Percentiles rank a stretch among this genome's conserved stretches.
Evolutionary conservation across 2,113 vertebrate genomes (phyloP).

Genomic region (Athene cunicularia): DNA sequence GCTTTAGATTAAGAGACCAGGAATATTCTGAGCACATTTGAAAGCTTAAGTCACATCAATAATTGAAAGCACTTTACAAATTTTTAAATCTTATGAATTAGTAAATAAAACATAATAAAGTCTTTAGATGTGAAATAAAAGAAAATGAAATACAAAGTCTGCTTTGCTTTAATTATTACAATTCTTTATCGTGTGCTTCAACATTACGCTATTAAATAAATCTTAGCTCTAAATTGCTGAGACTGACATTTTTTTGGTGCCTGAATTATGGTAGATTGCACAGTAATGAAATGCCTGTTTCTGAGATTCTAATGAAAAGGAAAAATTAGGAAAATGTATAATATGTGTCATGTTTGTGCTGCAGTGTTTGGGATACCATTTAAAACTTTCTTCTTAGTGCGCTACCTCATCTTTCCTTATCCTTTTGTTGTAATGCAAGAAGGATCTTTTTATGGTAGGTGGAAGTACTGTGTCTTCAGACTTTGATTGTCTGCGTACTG

Average conservation of each 20-base stretch:
- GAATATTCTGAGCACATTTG: neutral
- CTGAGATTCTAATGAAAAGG: neutral
- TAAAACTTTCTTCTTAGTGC: neutral
- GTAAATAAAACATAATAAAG: constrained; percentile 35
- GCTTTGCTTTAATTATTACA: constrained; percentile 18
- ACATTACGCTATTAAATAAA: neutral
- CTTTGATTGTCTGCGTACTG: neutral
- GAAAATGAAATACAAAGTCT: neutral
- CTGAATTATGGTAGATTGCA: neutral
- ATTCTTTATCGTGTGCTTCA: neutral
- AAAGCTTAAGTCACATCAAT: neutral
- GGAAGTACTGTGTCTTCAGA: neutral
- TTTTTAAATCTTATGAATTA: constrained; percentile 5
- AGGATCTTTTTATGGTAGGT: neutral
- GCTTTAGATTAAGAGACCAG: neutral
- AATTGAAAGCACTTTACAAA: neutral
- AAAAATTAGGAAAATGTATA: neutral
- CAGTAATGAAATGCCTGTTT: neutral
- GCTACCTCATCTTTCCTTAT: neutral
- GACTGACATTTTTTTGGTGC: neutral
- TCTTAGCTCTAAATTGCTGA: neutral
- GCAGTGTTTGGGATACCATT: neutral
- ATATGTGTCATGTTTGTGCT: neutral
- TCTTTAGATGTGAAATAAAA: neutral
- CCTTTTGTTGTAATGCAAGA: neutral